Base-by-base conservation (phyloP, 2,113 vertebrate genomes). In the Anguilla rostrata region DNA sequence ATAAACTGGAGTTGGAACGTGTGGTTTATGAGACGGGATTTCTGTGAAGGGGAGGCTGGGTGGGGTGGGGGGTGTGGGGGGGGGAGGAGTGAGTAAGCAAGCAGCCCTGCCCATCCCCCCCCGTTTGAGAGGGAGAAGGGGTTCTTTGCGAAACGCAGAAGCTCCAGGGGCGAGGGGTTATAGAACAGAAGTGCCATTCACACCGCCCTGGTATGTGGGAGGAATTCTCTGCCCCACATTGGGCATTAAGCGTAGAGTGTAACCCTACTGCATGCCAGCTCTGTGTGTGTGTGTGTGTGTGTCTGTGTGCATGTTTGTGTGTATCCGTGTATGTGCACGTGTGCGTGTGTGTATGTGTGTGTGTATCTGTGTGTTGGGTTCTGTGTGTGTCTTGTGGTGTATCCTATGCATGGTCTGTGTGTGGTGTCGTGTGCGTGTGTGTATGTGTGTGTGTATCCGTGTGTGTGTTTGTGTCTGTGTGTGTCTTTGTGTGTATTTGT, bases 181-280 rank as follows among this genome's bases (percentile, higher is more conserved):
- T 84, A 90, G 94, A 95, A 95, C 94, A 95, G 92, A 94, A 91
- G 93, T 92, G 90, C 92, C 91, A 94, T 95, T 94, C 92, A 95
- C 39, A 71, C 79, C 3, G 26, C 11, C 75, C 34, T 83, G 90
- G 87, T 85, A 79, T 16, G 91, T 90, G 90, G 93, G 92, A 92
- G 94, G 94, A 94, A 94, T 94, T 93, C 89, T 94, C 88, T 88
- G 90, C 92, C 92, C 88, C 84, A 91, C 88, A 89, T 87, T 87
- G 88, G 86, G 86, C 84, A 60, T 87, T 86, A 87, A 87, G 89
- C 88, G 89, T n/a, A 26, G 78, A 40, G 83, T 41, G 83, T 78
- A 81, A 83, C 87, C 78, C 90, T 88, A 86, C 89, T 90, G 66
- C 84, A 89, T 87, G 78, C 83, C 88, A 84, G 57, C 82, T 20